These are phyloP conservation scores for Aegithalos caudatus DNA, from an alignment of 2,113 vertebrate genomes.

Conservation along the genomic window DNA sequence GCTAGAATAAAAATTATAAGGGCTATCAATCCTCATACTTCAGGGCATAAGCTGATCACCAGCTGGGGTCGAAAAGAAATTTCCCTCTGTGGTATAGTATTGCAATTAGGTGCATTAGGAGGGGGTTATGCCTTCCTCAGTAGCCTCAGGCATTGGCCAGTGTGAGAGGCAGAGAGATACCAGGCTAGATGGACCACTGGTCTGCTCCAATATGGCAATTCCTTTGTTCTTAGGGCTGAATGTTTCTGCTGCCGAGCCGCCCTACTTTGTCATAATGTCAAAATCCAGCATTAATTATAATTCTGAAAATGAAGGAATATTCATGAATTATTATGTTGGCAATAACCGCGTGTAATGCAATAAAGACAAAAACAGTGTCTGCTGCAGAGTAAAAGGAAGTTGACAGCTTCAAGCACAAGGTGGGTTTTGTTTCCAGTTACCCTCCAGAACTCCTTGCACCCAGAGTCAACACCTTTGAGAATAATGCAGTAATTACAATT, in stretches of 20 bases:
- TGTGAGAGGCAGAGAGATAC: constrained; percentile 24
- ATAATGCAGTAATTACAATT: constrained; percentile 74
- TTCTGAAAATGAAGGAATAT: constrained; percentile 69
- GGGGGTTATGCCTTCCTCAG: constrained; percentile 33
- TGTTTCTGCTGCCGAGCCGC: constrained; percentile 1
- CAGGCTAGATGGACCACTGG: constrained; percentile 40
- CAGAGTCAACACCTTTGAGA: constrained; percentile 62
- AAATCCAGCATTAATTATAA: constrained; percentile 60
- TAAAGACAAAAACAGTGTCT: constrained; percentile 53
- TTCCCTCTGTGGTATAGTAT: constrained; percentile 52
- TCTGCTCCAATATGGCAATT: constrained; percentile 44
- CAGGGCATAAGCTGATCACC: constrained; percentile 67
- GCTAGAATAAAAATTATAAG: constrained; percentile 66
- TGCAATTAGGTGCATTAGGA: constrained; percentile 55
- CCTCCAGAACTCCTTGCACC: constrained; percentile 62
- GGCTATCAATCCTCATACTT: constrained; percentile 70
- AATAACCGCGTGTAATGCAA: constrained; percentile 55
- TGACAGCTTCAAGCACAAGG: constrained; percentile 69
- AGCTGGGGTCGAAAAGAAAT: constrained; percentile 59
- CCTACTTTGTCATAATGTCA: constrained; percentile 62
- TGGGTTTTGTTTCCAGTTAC: constrained; percentile 74
- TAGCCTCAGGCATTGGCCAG: constrained; percentile 49
- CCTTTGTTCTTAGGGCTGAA: constrained; percentile 50
- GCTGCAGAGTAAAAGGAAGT: constrained; percentile 59
- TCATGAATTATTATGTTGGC: constrained; percentile 68